Percentiles rank a stretch among this genome's conserved stretches.
Evolutionary conservation across 2,888 invertebrate genomes (phyloP).

Genomic region (Stenchaetothrips biformis): DNA sequence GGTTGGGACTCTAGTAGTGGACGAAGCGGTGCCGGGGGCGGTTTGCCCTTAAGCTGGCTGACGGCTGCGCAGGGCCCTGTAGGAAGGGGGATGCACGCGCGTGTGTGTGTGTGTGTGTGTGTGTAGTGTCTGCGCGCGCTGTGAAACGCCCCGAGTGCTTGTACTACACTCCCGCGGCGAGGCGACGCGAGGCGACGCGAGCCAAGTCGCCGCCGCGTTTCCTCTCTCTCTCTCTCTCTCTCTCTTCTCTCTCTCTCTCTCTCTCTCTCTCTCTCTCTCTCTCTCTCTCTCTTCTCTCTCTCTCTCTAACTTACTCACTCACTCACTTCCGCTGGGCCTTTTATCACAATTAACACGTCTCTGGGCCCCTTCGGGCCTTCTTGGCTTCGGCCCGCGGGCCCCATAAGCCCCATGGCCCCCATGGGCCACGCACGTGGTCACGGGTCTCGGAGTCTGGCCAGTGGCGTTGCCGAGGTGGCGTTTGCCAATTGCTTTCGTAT

Average conservation of each 20-base stretch:
- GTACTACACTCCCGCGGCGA: too few relatives aligned
- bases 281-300: background rate
- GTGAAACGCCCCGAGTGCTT: slow-evolving; percentile 11
- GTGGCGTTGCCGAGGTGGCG: too few relatives aligned
- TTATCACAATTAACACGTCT: slow-evolving; percentile 26
- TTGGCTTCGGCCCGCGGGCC: too few relatives aligned
- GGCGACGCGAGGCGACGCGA: background rate
- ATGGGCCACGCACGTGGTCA: too few relatives aligned
- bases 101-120: background rate
- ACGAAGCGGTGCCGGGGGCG: too few relatives aligned
- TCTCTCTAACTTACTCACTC: slow-evolving; percentile 27
- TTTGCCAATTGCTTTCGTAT: too few relatives aligned
- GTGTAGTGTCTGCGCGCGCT: background rate
- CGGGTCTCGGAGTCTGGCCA: too few relatives aligned
- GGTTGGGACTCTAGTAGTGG: too few relatives aligned
- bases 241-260: background rate
- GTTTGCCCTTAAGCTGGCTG: background rate
- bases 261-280: slow-evolving; percentile 26
- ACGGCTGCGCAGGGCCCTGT: background rate
- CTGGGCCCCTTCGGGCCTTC: background rate
- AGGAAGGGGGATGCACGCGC: background rate
- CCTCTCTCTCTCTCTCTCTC: slow-evolving; percentile 20
- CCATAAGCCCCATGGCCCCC: too few relatives aligned
- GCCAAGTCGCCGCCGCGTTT: background rate
- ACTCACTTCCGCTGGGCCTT: slow-evolving; percentile 27